Base-by-base conservation (phyloP, 2,888 invertebrate species). In the Monopis laevigella region DNA sequence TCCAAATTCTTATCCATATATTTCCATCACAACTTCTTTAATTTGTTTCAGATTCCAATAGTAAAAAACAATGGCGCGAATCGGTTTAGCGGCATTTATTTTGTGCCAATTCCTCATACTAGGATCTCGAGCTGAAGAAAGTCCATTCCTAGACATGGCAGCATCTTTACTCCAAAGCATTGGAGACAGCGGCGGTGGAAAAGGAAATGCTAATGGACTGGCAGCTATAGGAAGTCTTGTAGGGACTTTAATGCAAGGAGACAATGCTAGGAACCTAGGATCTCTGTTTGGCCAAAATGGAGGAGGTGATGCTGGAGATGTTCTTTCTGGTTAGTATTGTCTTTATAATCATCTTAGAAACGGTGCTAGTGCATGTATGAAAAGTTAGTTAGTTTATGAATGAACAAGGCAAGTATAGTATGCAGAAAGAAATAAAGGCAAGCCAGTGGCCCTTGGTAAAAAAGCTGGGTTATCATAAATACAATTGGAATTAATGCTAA, bases 111-210 rank as follows among this genome's bases (percentile, higher is more conserved):
- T n/a, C 19, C 62, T 28, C 51, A 56, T 54, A 13, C 48, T 61
- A n/a, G 55, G 55, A 6, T 58, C 21, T 6, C 21, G 41, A 2
- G 39, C 39, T 14, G 85, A 84, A 27, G 70, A 84, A 1, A 86
- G 83, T 54, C 87, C 87, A 0, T 77, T 90, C 39, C 56, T 89
- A 48, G 88, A 90, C 48, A 82, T 88, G 44, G 90, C 90, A 0
- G 84, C 87, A 2, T 81, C 86, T 12, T 82, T 92, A 42, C 74
- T 91, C 29, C 85, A 87, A 53, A 86, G 86, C 53, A 85, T 86
- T 53, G 67, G 67, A 5, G 52, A 49, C 24, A 50, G 51, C 28
- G 62, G 53, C 8, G 52, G 51, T 0, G 72, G 65, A 0, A 54
- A 56, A 13, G 62, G 35, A n/a, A 39, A 59, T 38, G 61, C 69